These are phyloP conservation scores for Desmophyllum pertusum DNA, from an alignment of 92 coral and sea anemone species.

Conservation along the genomic window DNA sequence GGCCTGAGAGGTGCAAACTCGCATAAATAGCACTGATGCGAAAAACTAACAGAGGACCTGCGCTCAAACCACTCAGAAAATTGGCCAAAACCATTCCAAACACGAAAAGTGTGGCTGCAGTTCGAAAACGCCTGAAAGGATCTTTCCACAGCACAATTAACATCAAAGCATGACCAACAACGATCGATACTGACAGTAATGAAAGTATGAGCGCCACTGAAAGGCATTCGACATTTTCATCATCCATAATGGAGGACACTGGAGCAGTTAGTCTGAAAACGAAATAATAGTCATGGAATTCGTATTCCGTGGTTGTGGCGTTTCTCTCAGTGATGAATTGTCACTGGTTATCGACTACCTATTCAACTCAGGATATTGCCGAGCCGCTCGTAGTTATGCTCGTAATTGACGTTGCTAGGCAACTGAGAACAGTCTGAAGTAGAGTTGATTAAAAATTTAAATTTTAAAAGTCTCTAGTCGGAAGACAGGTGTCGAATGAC, in stretches of 20 bases:
- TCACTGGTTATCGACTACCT: background rate
- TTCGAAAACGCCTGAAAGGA: conserved; percentile 46
- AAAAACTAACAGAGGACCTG: conserved; percentile 31
- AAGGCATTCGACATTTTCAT: conserved; percentile 6
- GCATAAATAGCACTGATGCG: background rate
- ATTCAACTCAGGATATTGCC: conserved; percentile 3
- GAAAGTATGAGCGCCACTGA: conserved; percentile 7
- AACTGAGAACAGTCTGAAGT: background rate
- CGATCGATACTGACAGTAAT: conserved; percentile 11
- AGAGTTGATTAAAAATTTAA: background rate
- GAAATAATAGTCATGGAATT: background rate
- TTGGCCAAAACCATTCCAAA: conserved; percentile 38
- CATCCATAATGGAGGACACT: background rate
- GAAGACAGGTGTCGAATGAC: conserved; percentile 12
- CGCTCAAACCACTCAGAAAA: conserved; percentile 22
- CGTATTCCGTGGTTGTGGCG: background rate
- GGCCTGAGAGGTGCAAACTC: background rate
- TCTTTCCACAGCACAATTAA: conserved; percentile 41
- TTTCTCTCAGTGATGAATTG: background rate
- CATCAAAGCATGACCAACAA: conserved; percentile 32
- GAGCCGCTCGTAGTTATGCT: background rate
- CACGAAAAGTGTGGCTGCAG: conserved; percentile 33
- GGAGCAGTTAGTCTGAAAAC: background rate
- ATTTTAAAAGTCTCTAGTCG: background rate
- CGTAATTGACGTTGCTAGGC: conserved; percentile 1